Base-by-base conservation (phyloP, 2,888 invertebrate species). In the Globia sparganii region DNA sequence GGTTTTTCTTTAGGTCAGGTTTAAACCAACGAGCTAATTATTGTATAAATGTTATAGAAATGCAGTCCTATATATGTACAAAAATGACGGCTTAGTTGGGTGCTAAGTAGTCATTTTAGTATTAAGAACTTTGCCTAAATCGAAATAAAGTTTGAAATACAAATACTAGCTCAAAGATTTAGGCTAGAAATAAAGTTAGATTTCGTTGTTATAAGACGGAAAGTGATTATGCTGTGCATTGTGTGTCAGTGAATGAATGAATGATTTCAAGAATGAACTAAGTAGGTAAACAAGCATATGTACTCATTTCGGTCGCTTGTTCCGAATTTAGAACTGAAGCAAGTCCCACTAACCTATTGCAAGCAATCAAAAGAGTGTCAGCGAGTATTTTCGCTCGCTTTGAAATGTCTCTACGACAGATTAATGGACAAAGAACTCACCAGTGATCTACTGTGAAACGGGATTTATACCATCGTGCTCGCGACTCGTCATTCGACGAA, bases 371-470 rank as follows among this genome's bases (percentile, higher is more conserved):
- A 76, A 40, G 28, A 61, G 53, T 69, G 34, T 53, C 70, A 70
- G 34, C 9, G 28, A 62, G 34, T 70, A 53, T 70, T 76, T 77
- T 62, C 53, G 53, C 15, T 28, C 69, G 61, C 69, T 77, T 76
- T 53, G 69, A 77, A 76, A 77, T 53, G 69, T 62, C 53, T 11
- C 34, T 53, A 13, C 13, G 61, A 77, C 53, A 70, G 77, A 77
- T 70, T 43, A 62, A 77, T 77, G 53, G 18, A 70, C 53, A 18
- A 69, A 62, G 43, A 43, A 34, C 40, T 28, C 43, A 0, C n/a
- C 31, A 49, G 40, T 67, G 58, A 61, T 49, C 15, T 31, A 67
- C 58, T 31, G 13, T 66, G 59, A 40, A 61, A 49, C n/a, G 49
- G 25, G 5, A 46, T 34, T 67, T 40, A 75, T 49, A 67, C n/a